Base-by-base conservation (phyloP, 2,888 invertebrate genomes). In the Crematogaster levior region DNA sequence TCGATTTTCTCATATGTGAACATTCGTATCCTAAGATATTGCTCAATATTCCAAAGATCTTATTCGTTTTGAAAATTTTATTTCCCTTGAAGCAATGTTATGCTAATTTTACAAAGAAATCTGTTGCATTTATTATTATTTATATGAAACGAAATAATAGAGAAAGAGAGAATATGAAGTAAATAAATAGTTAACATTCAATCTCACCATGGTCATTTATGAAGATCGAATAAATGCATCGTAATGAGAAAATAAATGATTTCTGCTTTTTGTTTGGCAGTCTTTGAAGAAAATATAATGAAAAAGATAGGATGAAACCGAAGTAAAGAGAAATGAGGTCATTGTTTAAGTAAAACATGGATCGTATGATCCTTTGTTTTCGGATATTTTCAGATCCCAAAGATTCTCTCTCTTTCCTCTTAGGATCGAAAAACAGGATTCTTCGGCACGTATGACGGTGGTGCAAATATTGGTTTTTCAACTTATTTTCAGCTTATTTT, bases 281-380 rank as follows among this genome's bases (percentile, higher is more conserved):
- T 3, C 21, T 37, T 9, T 27, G 40, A 56, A 37, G 7, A 72
- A n/a, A n/a, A n/a, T n/a, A n/a, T 56, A 27, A 72, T n/a, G 37
- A 9, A 0, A 18, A 72, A 40, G 15, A 40, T 37, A 18, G 37
- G 24, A 72, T 27, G 4, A 27, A 24, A 72, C 27, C 37, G 21
- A 24, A 72, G 27, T 56, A 40, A 40, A 73, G n/a, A 61, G n/a
- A 46, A 46, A 46, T 61, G 6, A 37, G 12, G 15, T 51, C n/a
- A 37, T 21, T 70, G 24, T 58, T 58, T 72, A 72, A 58, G 40
- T n/a, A 72, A 58, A 72, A 72, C 40, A 72, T 43, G 58, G 37
- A n/a, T 72, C 30, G 43, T 30, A 43, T 30, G 6, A 73, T 46
- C 12, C 21, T 61, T 30, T 61, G 61, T 73, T 74, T 30, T 74